Evolutionary conservation across 2,113 vertebrate genomes (phyloP), one percentile per base, ranked within the genome.

Genomic region (Sciurus niger): DNA sequence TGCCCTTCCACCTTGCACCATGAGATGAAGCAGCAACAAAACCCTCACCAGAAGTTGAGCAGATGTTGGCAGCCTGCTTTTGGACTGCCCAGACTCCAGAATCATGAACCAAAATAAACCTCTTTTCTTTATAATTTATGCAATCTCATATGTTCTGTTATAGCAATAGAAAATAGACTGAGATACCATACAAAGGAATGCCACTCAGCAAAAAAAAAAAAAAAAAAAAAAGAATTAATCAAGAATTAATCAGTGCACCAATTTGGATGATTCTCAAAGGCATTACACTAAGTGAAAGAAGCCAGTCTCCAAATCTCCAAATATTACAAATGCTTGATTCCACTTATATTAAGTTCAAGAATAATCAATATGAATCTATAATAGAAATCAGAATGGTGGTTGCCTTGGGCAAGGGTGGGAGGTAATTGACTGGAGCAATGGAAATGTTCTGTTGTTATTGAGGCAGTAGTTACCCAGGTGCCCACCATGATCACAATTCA

Each of bases 311-410:
- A 53, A 73, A 89, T 87, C 84, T 86, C 80, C 89, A 53, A 73
- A 89, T 77, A 70, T 90, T 83, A 83, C 25, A 60, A 22, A 60
- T 86, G 37, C 12, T 84, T 51, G 18, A 40, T 83, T 94, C 43
- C 43, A 48, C 80, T 94, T 85, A 80, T 73, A 46, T 32, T 6
- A 79, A 78, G 46, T 68, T 83, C 65, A 79, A 92, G 55, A 92
- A 82, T 74, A 89, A 82, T 78, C 24, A 72, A 53, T 91, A 84
- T 53, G 55, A 88, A 90, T 91, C 83, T 78, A 53, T 67, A 84
- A 72, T 67, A 67, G 79, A 95, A 94, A 86, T 63, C 67, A 94
- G 25, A 85, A 77, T 79, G 63, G 1, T 37, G 34, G 28, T 37
- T 96, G 73, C 48, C 48, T 95, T 67, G 84, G 82, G 73, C 60